Evolutionary conservation across 2,797 vertebrate species (phyloP), one percentile per base, ranked within the genome.

Genomic region (Lepilemur ruficaudatus): DNA sequence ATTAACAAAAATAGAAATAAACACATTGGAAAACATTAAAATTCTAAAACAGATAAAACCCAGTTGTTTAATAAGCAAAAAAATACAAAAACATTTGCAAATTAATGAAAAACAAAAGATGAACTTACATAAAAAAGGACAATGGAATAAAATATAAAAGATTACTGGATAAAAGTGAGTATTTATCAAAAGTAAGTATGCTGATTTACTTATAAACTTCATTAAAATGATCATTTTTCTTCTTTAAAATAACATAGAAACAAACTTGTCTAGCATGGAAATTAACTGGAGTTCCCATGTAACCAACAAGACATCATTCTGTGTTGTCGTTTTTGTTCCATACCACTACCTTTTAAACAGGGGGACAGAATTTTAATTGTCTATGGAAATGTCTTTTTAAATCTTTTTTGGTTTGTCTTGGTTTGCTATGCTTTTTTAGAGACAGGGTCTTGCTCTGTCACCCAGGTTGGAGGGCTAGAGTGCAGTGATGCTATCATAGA

Each of bases 51-150:
- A 73, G 48, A 81, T 91, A 82, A 83, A 96, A 82, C 32, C 76
- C 72, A 88, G 30, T 25, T 83, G 94, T 91, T 92, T 78, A 91
- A 87, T 83, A 79, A 80, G 28, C 41, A 79, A 96, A 89, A 89
- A 81, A 86, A 86, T 43, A 46, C 3, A 50, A 92, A 76, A 82
- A 38, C 4, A 35, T 35, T 88, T 92, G n/a, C 30, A 82, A 86
- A 94, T 73, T 90, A 81, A 63, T 91, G 38, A 78, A 72, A 91
- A 89, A 76, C 10, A 78, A 93, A 94, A 73, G 38, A 52, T 80
- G 73, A 91, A 25, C 14, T 94, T 72, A 84, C 9, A 57, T 41
- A 69, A 46, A 93, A 87, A 93, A 91, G 84, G 67, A 80, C 52
- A 90, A 59, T n/a, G 32, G 28, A 94, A 92, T 86, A 84, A 93